Evolutionary conservation across 2,888 invertebrate genomes (phyloP).

Genomic region (Hypomecis atomaria): DNA sequence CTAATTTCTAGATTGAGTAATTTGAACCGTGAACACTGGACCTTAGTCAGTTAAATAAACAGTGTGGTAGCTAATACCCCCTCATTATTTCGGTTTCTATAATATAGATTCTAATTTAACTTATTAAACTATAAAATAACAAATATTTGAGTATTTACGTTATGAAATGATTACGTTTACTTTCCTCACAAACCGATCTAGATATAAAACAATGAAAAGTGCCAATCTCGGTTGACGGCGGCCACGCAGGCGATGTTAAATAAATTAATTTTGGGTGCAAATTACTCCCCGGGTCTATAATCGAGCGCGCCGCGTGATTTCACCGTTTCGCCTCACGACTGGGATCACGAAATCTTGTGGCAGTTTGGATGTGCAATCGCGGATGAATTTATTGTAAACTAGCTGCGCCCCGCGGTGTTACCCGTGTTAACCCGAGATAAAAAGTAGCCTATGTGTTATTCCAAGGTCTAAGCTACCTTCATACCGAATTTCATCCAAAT

Average conservation of each 20-base stretch:
- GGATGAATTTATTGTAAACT: too few relatives aligned
- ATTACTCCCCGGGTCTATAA: conserved; percentile 64
- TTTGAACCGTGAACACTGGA: conserved; percentile 37
- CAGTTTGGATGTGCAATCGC: conserved; percentile 45
- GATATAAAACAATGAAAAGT: conserved; percentile 4
- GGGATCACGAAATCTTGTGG: conserved; percentile 25
- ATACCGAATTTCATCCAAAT: too few relatives aligned
- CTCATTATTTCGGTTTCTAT: conserved; percentile 70
- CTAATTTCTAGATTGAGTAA: conserved; percentile 37
- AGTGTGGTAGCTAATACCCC: conserved; percentile 63
- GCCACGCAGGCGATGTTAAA: conserved; percentile 54
- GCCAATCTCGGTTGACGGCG: conserved; percentile 9
- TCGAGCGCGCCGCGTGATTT: conserved; percentile 55
- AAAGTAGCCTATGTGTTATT: too few relatives aligned
- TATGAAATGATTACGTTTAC: too few relatives aligned
- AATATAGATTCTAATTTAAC: too few relatives aligned
- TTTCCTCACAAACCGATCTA: not conserved
- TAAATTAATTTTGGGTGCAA: conserved; percentile 71
- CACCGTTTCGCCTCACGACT: conserved; percentile 37
- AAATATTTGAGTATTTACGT: too few relatives aligned
- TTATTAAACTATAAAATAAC: too few relatives aligned
- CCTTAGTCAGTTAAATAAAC: conserved; percentile 58
- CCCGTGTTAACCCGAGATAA: too few relatives aligned
- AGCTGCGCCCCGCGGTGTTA: too few relatives aligned
- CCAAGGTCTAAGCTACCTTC: too few relatives aligned